phyloP scores from a whole-genome alignment of 2,113 vertebrate species.

The Spea multiplicata region DNA sequence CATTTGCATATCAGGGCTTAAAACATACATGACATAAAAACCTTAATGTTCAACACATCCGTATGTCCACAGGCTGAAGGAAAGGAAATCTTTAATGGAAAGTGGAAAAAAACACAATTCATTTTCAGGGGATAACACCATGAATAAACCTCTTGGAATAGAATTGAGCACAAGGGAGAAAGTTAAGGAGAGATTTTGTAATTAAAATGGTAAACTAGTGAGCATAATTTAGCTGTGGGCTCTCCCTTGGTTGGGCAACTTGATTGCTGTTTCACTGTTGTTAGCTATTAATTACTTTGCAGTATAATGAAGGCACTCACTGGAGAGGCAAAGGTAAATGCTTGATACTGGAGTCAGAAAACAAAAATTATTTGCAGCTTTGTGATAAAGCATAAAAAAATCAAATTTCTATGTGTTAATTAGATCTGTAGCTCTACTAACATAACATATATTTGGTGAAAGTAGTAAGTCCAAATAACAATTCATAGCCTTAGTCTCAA shows the following conservation, averaged over 20 bases:
- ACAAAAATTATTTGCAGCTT: conserved; percentile 13
- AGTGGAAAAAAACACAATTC: background rate
- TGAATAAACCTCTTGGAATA: conserved; percentile 25
- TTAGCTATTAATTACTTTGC: conserved; percentile 45
- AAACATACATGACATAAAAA: too few species aligned
- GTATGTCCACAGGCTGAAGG: background rate
- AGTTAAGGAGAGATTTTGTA: conserved; percentile 30
- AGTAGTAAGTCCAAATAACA: too few species aligned
- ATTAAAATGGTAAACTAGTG: conserved; percentile 47
- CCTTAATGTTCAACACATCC: too few species aligned
- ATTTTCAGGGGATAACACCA: background rate
- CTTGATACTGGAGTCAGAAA: conserved; percentile 8
- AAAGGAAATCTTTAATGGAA: background rate
- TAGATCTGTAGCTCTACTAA: background rate
- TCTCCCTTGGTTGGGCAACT: conserved; percentile 46
- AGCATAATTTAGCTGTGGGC: conserved; percentile 42
- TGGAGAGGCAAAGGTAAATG: conserved; percentile 18
- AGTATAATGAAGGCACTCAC: conserved; percentile 34
- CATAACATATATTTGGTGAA: background rate
- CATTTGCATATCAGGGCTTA: too few species aligned
- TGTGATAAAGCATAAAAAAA: background rate
- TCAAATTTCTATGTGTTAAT: background rate
- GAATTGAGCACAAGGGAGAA: conserved; percentile 30
- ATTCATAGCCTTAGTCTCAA: too few species aligned
- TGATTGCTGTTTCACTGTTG: conserved; percentile 45